Evolutionary conservation across 2,888 invertebrate genomes (phyloP).

Genomic region (Drosophila siamana): DNA sequence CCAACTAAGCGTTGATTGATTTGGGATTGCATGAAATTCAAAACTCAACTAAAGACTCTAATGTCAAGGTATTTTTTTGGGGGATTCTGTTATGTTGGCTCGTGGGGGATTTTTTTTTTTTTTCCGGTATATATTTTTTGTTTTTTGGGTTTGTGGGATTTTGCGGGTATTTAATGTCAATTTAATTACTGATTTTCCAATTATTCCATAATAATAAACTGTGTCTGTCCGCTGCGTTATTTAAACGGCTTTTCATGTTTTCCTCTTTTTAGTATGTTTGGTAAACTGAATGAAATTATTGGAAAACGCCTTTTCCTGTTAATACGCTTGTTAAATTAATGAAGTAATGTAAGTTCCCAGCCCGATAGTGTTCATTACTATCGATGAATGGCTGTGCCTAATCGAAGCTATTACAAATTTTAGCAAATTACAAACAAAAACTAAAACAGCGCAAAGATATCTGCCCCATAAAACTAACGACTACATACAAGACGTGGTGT

Average conservation of each 20-base stretch:
- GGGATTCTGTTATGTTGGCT: background rate
- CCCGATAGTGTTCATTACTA: slow-evolving; percentile 7
- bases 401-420: slow-evolving; percentile 25
- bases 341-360: background rate
- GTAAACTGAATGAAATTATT: background rate
- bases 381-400: slow-evolving; percentile 21
- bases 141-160: background rate
- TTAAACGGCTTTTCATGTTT: slow-evolving; percentile 14
- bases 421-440: slow-evolving; percentile 18
- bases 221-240: background rate
- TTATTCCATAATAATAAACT: background rate
- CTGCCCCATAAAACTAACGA: slow-evolving; percentile 37
- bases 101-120: slow-evolving; percentile 19
- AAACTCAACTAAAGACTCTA: slow-evolving; percentile 50
- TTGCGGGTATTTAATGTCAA: background rate
- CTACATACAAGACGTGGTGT: slow-evolving; percentile 21
- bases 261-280: background rate
- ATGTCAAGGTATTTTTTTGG: slow-evolving; percentile 61
- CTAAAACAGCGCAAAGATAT: slow-evolving; percentile 11
- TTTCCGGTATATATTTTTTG: background rate
- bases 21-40: slow-evolving; percentile 36
- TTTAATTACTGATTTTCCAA: background rate
- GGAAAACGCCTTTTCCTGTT: slow-evolving; percentile 9
- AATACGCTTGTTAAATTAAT: background rate
- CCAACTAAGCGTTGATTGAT: slow-evolving; percentile 56